Base-by-base conservation (phyloP, 2,797 vertebrate species). In the Cuniculus paca region DNA sequence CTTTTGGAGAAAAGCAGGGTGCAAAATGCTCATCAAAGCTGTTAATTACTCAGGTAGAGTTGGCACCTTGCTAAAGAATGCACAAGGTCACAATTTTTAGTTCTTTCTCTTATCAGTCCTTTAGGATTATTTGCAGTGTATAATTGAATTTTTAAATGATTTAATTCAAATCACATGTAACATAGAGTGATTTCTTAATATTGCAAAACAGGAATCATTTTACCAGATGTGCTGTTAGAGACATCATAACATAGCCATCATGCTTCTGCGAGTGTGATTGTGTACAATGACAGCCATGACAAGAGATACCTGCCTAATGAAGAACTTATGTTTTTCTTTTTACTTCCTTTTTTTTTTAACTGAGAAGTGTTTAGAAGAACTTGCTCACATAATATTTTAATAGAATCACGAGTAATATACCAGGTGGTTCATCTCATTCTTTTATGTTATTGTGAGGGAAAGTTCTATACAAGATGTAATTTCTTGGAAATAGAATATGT, bases 111-210 rank as follows among this genome's bases (percentile, higher is more conserved):
- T 96, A 94, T 95, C 89, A 96, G 95, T 97, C 95, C 97, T 98
- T 98, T 96, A 98, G 97, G 97, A 98, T 97, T 94, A 97, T 98
- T 98, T 95, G 56, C 89, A 97, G 97, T 96, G 97, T 94, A 97
- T 98, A 98, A 98, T 98, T 97, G 97, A 97, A 98, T 98, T 97
- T 97, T 97, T 97, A 97, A 98, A 98, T 97, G 95, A 98, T 98
- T 98, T 98, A 98, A 98, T 98, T 98, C 97, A 98, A 97, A 98
- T 98, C 98, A 98, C 97, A 98, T 83, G 97, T 98, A 98, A 97
- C 97, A 97, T 97, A 98, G 98, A 98, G 97, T 97, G 95, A 98
- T 98, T 97, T 92, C 94, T 97, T 98, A 98, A 84, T 98, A 98
- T 98, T 98, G 96, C 97, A 97, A 97, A 98, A 97, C 58, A 90